Evolutionary conservation across 1,140 invertebrate species (phyloP), one percentile per base, ranked within the genome.

Genomic region (Pteromalus puparum): DNA sequence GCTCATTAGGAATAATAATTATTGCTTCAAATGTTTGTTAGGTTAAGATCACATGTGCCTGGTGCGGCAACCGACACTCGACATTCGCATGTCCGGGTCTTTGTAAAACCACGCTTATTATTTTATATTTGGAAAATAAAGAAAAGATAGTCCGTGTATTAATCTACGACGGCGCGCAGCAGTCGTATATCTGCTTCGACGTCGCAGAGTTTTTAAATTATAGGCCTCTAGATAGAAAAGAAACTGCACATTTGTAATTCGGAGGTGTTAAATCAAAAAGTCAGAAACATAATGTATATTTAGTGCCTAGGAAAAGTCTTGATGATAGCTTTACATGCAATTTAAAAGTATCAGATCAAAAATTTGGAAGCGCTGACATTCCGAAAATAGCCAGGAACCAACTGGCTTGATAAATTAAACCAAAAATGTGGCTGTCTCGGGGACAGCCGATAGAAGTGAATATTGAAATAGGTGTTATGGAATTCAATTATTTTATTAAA

Each of bases 171-270:
- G 86, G 81, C 15, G 84, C 87, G 2, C 87, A 88, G 6, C 42
- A 79, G 24, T 88, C 85, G 12, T 86, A 88, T 72, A 87, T 88
- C 38, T 85, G 88, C 9, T 81, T 83, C 0, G 86, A 87, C 26
- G 38, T 87, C 9, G 86, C 87, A 0, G 68, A 30, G 61, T 75
- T 15, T 13, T 4, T 88, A 78, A 82, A 70, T 34, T 88, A 88
- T 46, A 12, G 42, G 38, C 76, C 79, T 0, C 68, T 75, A 12
- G 85, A 48, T 74, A 87, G 61, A 1, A 61, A 61, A 61, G 53
- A 61, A 10, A 61, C 21, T 10, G 21, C 9, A 21, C 53, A 61
- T 61, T 61, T 82, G 3, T 24, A 84, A 53, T 88, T 88, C 67
- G 86, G 87, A 13, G 87, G 78, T 0, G 10, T 61, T 15, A 61